These are phyloP conservation scores for Notolepis coatsorum DNA, from an alignment of 2,797 vertebrate genomes.

Conservation along the genomic window DNA sequence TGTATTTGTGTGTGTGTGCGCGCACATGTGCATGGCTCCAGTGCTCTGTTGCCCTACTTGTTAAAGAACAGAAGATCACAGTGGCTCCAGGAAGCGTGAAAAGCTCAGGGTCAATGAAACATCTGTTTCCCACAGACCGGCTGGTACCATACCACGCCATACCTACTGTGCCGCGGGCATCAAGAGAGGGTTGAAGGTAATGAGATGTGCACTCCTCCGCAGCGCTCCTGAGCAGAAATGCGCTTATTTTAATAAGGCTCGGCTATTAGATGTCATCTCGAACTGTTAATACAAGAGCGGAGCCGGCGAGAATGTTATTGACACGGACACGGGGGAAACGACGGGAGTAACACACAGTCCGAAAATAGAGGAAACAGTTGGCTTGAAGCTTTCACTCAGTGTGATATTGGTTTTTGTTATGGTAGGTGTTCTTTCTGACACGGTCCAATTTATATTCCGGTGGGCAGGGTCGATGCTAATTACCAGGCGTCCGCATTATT, in stretches of 20 bases:
- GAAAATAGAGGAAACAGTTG: no score
- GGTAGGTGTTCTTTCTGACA: no score
- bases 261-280: conserved; percentile 60
- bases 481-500: no score
- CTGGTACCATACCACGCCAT: conserved; percentile 49
- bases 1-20: no score
- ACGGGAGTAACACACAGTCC: no score
- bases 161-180: conserved; percentile 36
- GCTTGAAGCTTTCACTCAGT: no score
- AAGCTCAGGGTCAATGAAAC: conserved; percentile 61
- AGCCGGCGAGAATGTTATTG: conserved; percentile 44
- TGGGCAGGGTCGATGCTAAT: no score
- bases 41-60: conserved; percentile 43
- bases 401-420: no score
- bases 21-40: conserved; percentile 28
- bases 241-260: conserved; percentile 48
- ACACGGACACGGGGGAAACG: conserved; percentile 21
- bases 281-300: conserved; percentile 46
- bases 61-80: conserved; percentile 50
- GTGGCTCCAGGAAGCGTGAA: conserved; percentile 41
- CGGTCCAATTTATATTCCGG: no score
- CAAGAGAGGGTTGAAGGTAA: conserved; percentile 61
- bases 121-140: conserved; percentile 67
- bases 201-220: conserved; percentile 65
- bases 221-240: conserved; percentile 47